Evolutionary conservation across 2,888 invertebrate species (phyloP), one percentile per base, ranked within the genome.

Genomic region (Ophioninae sp.): DNA sequence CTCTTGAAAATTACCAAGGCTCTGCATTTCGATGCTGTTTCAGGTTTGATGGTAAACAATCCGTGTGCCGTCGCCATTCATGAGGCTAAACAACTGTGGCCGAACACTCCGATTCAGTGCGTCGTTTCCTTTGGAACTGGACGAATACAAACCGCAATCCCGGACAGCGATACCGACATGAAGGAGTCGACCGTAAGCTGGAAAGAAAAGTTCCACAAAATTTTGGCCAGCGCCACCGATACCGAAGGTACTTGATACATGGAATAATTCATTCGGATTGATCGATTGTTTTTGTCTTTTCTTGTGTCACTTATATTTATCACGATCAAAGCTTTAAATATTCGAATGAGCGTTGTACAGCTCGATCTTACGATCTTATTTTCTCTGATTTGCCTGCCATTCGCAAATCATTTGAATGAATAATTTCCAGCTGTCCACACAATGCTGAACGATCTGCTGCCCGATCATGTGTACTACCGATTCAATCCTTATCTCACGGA

Each of bases 401-500:
- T 62, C 50, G 0, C 10, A 62, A 23, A 1, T 23, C 6, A 50
- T 41, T 23, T 13, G 64, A 13, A 39, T 13, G n/a, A 20, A 67
- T n/a, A 8, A n/a, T 6, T 56, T 5, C 23, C 93, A 97, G 97
- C 95, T 87, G 96, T 97, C 6, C 97, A 97, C 90, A 95, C 95
- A 70, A 95, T 96, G 88, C 90, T 97, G 86, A 95, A 95, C 90
- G 97, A 97, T 92, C 93, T 97, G 73, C 93, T 97, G 0, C 96
- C 96, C 0, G 94, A 95, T 0, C 94, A 95, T 61, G 94, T 94
- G 56, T 98, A 98, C 93, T 98, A 95, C 93, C 95, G 98, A 6
- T 96, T 98, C 93, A 98, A 98, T 93, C 98, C 98, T 0, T 97
- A 97, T 88, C 93, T 98, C 79, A 96, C 96, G 79, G 96, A 96